Evolutionary conservation across 2,888 invertebrate species (phyloP).

Genomic region (Drosophila nr. fundita): DNA sequence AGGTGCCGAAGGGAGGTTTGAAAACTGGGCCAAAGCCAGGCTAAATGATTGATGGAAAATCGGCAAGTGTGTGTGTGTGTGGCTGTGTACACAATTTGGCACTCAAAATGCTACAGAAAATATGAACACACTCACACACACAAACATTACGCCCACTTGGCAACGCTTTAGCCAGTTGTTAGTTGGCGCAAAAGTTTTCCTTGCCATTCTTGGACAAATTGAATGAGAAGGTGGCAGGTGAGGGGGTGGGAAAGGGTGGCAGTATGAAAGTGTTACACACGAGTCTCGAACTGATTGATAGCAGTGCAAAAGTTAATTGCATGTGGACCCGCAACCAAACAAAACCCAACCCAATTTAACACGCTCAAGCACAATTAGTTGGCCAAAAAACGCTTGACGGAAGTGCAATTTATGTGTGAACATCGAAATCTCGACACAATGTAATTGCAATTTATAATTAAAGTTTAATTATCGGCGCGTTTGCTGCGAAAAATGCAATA

Average conservation of each 20-base stretch:
- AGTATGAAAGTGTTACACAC: conserved; percentile 53
- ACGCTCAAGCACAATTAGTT: conserved; percentile 3
- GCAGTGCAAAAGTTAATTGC: conserved; percentile 76
- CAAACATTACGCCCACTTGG: conserved; percentile 49
- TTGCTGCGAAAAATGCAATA: not conserved
- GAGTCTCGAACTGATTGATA: conserved; percentile 64
- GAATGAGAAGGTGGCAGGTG: conserved; percentile 59
- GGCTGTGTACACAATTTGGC: conserved; percentile 61
- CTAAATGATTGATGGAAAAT: conserved; percentile 73
- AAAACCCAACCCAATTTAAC: not conserved
- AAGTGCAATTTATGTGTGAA: conserved; percentile 62
- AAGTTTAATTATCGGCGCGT: conserved; percentile 64
- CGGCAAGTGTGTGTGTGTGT: conserved; percentile 31
- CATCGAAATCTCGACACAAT: conserved; percentile 65
- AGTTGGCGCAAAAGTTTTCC: conserved; percentile 59
- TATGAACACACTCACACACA: conserved; percentile 19
- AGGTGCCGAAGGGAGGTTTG: conserved; percentile 1
- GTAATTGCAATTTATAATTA: conserved; percentile 69
- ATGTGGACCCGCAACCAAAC: conserved; percentile 41
- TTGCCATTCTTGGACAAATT: conserved; percentile 60
- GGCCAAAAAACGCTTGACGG: conserved; percentile 26
- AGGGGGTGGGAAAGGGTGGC: not conserved
- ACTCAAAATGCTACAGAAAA: conserved; percentile 40
- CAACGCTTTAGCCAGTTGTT: conserved; percentile 50
- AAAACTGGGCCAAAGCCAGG: conserved; percentile 49